These are phyloP conservation scores for Lepus oiostolus DNA, from an alignment of 2,797 vertebrate genomes.

Conservation along the genomic window DNA sequence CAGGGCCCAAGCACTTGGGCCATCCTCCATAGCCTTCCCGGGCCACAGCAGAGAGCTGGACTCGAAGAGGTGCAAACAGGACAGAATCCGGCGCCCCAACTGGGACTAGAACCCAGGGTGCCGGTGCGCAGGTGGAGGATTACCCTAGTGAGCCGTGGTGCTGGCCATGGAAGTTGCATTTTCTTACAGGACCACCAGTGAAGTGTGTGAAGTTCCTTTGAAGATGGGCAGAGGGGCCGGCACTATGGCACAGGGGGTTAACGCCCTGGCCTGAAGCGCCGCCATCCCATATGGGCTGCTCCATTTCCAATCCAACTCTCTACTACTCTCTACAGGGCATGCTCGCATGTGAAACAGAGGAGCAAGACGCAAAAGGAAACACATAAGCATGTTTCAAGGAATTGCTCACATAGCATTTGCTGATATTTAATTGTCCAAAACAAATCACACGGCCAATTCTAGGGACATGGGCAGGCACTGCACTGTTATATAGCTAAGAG, in stretches of 20 bases:
- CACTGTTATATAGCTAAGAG: not conserved
- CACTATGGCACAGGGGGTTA: too few species aligned
- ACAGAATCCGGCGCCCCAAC: too few species aligned
- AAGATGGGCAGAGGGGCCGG: not conserved
- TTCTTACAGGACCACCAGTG: not conserved
- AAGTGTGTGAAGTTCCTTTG: not conserved
- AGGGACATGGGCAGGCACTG: not conserved
- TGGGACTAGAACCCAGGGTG: too few species aligned
- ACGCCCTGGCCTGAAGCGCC: too few species aligned
- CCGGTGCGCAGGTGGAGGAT: too few species aligned
- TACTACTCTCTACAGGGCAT: not conserved
- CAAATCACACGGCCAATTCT: not conserved
- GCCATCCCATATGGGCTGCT: too few species aligned
- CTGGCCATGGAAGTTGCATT: not conserved
- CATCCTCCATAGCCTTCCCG: too few species aligned
- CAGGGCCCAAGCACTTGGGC: too few species aligned
- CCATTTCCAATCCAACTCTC: too few species aligned
- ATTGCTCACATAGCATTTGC: constrained; percentile 6
- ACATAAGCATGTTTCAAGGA: not conserved
- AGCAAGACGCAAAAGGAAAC: constrained; percentile 12
- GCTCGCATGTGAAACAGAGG: not conserved
- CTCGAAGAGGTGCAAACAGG: too few species aligned
- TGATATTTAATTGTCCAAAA: constrained; percentile 51
- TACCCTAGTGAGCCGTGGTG: too few species aligned
- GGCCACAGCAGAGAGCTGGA: too few species aligned